Base-by-base conservation (phyloP, 2,888 invertebrate species). In the Orgyia antiqua region DNA sequence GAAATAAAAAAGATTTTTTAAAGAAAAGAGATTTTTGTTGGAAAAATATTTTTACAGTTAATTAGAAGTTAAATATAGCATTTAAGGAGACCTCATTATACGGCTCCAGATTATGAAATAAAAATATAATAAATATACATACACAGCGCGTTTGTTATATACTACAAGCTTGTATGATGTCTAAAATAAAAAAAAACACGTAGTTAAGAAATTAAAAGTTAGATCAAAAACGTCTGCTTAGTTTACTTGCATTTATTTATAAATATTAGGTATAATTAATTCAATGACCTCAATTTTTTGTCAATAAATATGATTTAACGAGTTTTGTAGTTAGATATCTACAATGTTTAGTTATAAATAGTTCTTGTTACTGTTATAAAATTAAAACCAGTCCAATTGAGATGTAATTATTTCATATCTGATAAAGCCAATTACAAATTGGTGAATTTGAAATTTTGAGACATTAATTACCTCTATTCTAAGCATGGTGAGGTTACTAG, bases 401-500 rank as follows among this genome's bases (percentile, higher is more conserved):
- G 40, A 41, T 29, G 26, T 31, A 40, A 50, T 40, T 37, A 40
- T 54, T 39, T 53, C 31, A 33, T 37, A 48, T 39, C 33, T 43
- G 31, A 29, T 34, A 25, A 32, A 23, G 36, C 58, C 39, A 53
- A 56, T 56, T 18, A 30, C n/a, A n/a, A n/a, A n/a, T n/a, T n/a
- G n/a, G n/a, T n/a, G n/a, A n/a, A n/a, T n/a, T n/a, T n/a, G n/a
- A n/a, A n/a, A n/a, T n/a, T n/a, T n/a, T n/a, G n/a, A n/a, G n/a
- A n/a, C n/a, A n/a, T n/a, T n/a, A n/a, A n/a, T n/a, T n/a, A n/a
- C 48, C 38, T 47, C 47, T 47, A 39, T 45, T 59, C 33, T 56
- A 58, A 64, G 53, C 59, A 68, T 63, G 39, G 58, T 70, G 57
- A 51, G 43, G 51, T 56, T 53, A 57, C 48, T 62, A 58, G 61